phyloP scores from a whole-genome alignment of 2,888 invertebrate species.

The Ethmia dodecea region DNA sequence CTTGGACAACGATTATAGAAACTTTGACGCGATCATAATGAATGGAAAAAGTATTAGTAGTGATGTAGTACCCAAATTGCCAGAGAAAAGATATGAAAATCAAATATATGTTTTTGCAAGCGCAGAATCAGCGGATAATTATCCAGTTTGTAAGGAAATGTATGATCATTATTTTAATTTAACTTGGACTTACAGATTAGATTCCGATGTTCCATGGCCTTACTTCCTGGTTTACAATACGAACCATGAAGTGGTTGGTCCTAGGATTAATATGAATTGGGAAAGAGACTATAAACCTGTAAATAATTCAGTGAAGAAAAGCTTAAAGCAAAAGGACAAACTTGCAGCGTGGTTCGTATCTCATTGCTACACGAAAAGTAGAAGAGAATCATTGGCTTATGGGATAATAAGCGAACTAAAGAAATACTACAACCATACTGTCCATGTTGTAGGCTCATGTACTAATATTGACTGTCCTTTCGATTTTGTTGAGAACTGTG shows the following conservation, averaged over 20 bases:
- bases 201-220: conserved; percentile 30
- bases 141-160: conserved; percentile 25
- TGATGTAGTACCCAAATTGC: conserved; percentile 2
- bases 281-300: conserved; percentile 18
- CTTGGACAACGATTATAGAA: conserved; percentile 21
- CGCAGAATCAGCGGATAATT: conserved; percentile 30
- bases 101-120: conserved; percentile 30
- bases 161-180: conserved; percentile 32
- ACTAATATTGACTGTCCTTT: conserved; percentile 20
- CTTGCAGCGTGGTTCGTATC: conserved; percentile 32
- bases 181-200: conserved; percentile 33
- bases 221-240: conserved; percentile 26
- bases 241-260: conserved; percentile 21
- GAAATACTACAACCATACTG: conserved; percentile 20
- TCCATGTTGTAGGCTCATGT: conserved; percentile 25
- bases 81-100: conserved; percentile 22
- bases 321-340: conserved; percentile 16
- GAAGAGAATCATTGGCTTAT: conserved; percentile 18
- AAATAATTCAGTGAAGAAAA: conserved; percentile 10
- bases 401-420: conserved; percentile 16
- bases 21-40: conserved; percentile 32
- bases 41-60: conserved; percentile 11
- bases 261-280: conserved; percentile 25
- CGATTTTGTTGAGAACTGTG: conserved; percentile 27
- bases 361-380: conserved; percentile 22